A percentile compares a stretch with the other conserved stretches of the same genome.
phyloP scores from a whole-genome alignment of 2,797 vertebrate species.

The Notamacropus eugenii region DNA sequence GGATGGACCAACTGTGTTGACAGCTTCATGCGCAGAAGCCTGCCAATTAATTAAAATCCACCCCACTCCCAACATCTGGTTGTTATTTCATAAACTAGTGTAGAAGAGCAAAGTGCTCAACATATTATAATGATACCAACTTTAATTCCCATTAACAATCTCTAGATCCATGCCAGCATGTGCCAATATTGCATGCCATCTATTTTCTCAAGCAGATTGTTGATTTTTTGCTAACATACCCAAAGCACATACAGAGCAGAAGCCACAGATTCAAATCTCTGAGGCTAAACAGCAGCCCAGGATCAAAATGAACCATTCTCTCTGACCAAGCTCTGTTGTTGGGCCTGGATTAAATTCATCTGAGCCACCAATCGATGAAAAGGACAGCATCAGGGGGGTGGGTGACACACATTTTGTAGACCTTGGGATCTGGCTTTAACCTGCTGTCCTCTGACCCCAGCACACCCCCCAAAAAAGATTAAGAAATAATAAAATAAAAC shows the following conservation, averaged over 20 bases:
- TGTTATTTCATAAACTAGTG: conserved; percentile 35
- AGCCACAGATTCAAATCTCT: neutral
- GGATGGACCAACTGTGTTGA: conserved; percentile 35
- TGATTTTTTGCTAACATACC: conserved; percentile 37
- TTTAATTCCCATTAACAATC: conserved; percentile 43
- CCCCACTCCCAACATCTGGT: conserved; percentile 26
- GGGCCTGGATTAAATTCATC: conserved; percentile 26
- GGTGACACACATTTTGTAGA: conserved; percentile 33
- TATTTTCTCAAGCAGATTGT: conserved; percentile 16
- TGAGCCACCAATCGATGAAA: conserved; percentile 49
- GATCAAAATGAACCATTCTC: conserved; percentile 55
- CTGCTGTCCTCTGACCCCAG: conserved; percentile 2
- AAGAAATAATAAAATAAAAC: conserved; percentile 37
- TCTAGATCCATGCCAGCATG: conserved; percentile 55
- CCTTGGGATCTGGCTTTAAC: conserved; percentile 43
- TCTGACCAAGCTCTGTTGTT: conserved; percentile 23
- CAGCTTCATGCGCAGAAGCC: conserved; percentile 19
- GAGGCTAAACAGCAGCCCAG: conserved; percentile 40
- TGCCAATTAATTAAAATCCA: conserved; percentile 59
- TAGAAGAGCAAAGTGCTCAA: neutral
- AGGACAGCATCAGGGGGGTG: conserved; percentile 42
- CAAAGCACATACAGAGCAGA: conserved; percentile 37
- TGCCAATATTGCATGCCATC: neutral
- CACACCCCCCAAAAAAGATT: neutral
- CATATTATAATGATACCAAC: conserved; percentile 33